phyloP scores from a whole-genome alignment of 2,888 invertebrate species.

The Alloscopus bannaensis region DNA sequence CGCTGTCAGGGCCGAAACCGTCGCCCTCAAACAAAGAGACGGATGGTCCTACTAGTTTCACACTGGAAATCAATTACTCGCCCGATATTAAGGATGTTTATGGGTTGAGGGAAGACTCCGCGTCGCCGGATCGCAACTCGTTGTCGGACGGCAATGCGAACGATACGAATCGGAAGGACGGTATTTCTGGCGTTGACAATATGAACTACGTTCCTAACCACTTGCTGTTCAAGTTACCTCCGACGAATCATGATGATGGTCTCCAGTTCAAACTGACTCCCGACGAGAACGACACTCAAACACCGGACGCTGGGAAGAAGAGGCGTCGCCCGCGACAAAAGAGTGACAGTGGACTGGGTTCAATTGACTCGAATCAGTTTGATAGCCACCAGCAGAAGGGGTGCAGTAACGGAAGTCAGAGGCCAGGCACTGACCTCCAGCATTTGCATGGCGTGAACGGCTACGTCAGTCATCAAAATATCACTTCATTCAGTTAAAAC shows the following conservation, averaged over 20 bases:
- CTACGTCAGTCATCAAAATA: constrained; percentile 52
- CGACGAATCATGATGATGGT: not conserved
- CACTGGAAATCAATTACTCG: constrained; percentile 26
- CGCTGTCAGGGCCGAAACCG: not conserved
- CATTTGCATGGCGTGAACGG: constrained; percentile 39
- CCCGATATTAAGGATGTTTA: constrained; percentile 49
- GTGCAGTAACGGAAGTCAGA: constrained; percentile 1
- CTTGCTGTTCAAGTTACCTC: constrained; percentile 1
- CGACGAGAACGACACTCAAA: not conserved
- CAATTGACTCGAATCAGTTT: constrained; percentile 68
- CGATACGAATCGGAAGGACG: constrained; percentile 16
- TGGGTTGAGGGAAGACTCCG: constrained; percentile 30
- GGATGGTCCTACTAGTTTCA: constrained; percentile 3
- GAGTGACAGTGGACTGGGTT: constrained; percentile 72
- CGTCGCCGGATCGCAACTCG: constrained; percentile 36
- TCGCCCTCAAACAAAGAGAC: not conserved
- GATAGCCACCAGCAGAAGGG: constrained; percentile 23
- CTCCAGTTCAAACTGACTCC: not conserved
- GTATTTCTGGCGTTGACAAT: constrained; percentile 48
- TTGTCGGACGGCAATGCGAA: not conserved
- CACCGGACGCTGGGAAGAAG: not conserved
- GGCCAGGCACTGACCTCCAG: constrained; percentile 8
- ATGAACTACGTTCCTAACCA: constrained; percentile 59
- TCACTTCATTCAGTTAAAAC: constrained; percentile 40
- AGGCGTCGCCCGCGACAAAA: constrained; percentile 65